Conservation (phyloP, 2,888 invertebrate species). For the Podabrus alpinus region DNA sequence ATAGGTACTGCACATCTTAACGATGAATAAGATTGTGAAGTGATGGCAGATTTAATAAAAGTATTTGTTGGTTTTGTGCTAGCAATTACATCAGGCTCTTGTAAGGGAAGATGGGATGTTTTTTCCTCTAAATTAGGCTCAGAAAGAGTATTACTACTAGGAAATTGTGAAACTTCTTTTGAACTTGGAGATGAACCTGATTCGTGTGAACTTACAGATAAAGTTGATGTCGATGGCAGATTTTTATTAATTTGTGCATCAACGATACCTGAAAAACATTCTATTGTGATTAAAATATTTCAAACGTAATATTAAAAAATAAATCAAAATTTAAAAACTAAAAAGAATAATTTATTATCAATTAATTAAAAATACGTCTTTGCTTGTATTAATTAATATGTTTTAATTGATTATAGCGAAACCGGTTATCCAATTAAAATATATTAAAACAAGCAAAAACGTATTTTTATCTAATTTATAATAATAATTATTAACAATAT, state of each 20-base stretch:
- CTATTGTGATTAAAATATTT: neutral
- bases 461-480: no score
- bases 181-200: conserved; percentile 53
- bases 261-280: conserved; percentile 10
- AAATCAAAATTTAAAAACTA: no score
- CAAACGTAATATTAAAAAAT: neutral
- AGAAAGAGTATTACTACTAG: conserved; percentile 50
- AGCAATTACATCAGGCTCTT: conserved; percentile 91
- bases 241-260: conserved; percentile 41
- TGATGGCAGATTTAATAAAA: conserved; percentile 43
- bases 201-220: conserved; percentile 52
- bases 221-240: conserved; percentile 47
- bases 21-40: conserved; percentile 18
- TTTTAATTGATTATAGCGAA: no score
- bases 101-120: conserved; percentile 59
- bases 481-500: no score
- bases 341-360: no score
- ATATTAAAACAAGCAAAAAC: no score
- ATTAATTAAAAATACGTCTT: no score
- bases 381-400: no score
- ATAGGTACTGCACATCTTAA: conserved; percentile 59
- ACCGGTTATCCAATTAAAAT: no score
- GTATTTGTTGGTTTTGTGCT: conserved; percentile 76
- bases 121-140: conserved; percentile 34
- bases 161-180: conserved; percentile 50